Conservation (phyloP, 2,113 vertebrate species). For the Triplophysa dalaica region DNA sequence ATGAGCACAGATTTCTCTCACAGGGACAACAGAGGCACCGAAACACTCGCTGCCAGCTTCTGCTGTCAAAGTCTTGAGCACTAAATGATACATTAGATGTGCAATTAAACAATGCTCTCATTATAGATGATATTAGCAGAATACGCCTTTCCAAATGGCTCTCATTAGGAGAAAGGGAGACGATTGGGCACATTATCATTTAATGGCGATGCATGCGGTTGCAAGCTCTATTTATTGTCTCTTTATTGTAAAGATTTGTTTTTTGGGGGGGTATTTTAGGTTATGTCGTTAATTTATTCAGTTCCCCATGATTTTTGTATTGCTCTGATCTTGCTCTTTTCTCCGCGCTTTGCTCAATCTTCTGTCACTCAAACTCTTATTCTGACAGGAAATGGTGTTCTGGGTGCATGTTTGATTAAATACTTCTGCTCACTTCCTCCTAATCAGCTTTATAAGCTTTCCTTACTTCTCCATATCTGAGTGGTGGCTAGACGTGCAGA, state of each 20-base stretch:
- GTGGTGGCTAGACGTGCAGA: slow-evolving; percentile 16
- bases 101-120: slow-evolving; percentile 54
- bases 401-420: slow-evolving; percentile 38
- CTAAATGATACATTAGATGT: slow-evolving; percentile 53
- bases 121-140: slow-evolving; percentile 48
- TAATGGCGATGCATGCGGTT: slow-evolving; percentile 36
- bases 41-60: slow-evolving; percentile 42
- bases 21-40: slow-evolving; percentile 13
- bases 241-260: neutral
- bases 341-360: neutral
- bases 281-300: neutral
- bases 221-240: neutral
- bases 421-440: slow-evolving; percentile 34
- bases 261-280: neutral
- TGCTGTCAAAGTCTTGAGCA: slow-evolving; percentile 47
- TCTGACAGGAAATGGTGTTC: slow-evolving; percentile 18
- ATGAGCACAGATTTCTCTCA: slow-evolving; percentile 31
- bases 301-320: neutral
- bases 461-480: neutral
- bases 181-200: slow-evolving; percentile 35
- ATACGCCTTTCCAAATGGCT: slow-evolving; percentile 51
- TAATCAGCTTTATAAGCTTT: slow-evolving; percentile 35
- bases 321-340: neutral
- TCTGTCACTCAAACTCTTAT: slow-evolving; percentile 33
- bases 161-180: slow-evolving; percentile 42